Evolutionary conservation across 2,113 vertebrate species (phyloP), one percentile per base, ranked within the genome.

Genomic region (Mus musculus): DNA sequence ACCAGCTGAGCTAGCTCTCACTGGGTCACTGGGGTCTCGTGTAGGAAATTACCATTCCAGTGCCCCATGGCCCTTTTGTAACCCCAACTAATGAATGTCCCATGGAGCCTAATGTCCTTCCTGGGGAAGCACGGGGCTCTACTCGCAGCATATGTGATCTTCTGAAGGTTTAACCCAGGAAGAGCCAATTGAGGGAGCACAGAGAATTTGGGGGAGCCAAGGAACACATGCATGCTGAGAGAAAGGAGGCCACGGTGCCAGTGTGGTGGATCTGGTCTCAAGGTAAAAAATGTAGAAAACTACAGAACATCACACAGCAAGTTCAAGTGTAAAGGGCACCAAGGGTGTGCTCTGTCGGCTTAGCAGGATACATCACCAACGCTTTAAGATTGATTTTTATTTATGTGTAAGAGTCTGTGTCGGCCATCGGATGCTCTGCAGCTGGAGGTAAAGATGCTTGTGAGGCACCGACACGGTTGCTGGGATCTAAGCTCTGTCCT

Each of bases 11-110:
- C 97, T 93, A 91, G 88, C 97, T 97, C 4, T 0, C 85, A 39
- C 86, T 76, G 96, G 97, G 96, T 97, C 95, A 95, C 97, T 94
- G 91, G 90, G 95, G 95, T 96, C 97, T 78, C 72, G 76, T 96
- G 96, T 97, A 97, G 97, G 95, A 98, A 97, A 97, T 98, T 97
- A 96, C 95, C 97, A 96, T 96, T 73, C 96, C 86, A 91, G 92
- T 94, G 97, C 95, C 96, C 97, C 88, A 75, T 93, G 95, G 92
- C 92, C 94, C 95, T 88, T 69, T 76, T 0, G 17, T 95, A 93
- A 97, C 97, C 97, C 93, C 90, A 91, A 82, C 95, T 97, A 97
- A 98, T 96, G 97, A 97, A 97, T 95, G 95, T 97, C 97, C 97
- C 17, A 0, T 67, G 92, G 92, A 96, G 86, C 67, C 95, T 86